These are phyloP conservation scores for Procambarus clarkii DNA, from an alignment of 1,140 invertebrate genomes.

Conservation along the genomic window DNA sequence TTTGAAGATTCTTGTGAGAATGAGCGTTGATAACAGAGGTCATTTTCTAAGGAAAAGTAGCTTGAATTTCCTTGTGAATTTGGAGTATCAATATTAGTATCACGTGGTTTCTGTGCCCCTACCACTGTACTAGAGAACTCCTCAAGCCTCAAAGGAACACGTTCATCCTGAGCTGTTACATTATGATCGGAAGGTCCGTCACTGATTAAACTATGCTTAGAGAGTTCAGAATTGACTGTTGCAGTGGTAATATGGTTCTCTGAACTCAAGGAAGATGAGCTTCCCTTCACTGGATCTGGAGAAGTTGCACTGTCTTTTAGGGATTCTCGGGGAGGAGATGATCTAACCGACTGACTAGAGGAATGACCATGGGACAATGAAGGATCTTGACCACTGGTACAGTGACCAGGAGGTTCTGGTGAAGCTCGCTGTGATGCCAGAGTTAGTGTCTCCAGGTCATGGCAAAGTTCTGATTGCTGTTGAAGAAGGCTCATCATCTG, in stretches of 20 bases:
- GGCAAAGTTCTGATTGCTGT: constrained; percentile 55
- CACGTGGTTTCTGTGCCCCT: background rate
- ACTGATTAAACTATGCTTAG: background rate
- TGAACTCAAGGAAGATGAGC: background rate
- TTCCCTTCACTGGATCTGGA: background rate
- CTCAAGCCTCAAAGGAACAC: background rate
- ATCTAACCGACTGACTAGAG: background rate
- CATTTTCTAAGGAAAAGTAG: background rate
- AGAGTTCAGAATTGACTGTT: background rate
- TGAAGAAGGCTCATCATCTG: constrained; percentile 50
- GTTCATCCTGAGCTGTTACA: background rate
- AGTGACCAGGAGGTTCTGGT: background rate
- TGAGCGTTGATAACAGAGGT: background rate
- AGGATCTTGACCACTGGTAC: background rate
- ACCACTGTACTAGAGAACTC: background rate
- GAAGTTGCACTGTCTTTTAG: background rate
- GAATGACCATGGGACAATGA: background rate
- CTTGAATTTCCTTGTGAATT: background rate
- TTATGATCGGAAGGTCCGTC: background rate
- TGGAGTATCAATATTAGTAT: background rate
- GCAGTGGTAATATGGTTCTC: background rate
- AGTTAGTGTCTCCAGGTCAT: constrained; percentile 47
- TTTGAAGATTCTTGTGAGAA: background rate
- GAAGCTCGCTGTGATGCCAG: constrained; percentile 23
- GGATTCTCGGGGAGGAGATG: background rate